Base-by-base conservation (phyloP, 1,140 invertebrate genomes). In the Zophobas atratus region DNA sequence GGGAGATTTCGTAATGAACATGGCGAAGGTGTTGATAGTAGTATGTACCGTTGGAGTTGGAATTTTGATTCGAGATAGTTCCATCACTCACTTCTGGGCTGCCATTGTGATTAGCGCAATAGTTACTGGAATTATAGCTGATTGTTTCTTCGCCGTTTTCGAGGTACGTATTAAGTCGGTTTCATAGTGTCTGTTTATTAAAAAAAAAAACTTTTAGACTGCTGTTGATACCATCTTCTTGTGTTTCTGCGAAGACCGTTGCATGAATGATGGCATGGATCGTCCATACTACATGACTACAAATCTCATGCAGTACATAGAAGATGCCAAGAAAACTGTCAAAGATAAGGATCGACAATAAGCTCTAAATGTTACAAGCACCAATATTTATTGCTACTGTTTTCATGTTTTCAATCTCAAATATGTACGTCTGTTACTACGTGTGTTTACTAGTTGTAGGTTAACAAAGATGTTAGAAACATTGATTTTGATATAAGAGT, bases 1-100 rank as follows among this genome's bases (percentile, higher is more conserved):
- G n/a, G 94, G 94, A 1, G 93, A 94, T 84, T 94, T 95, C 82
- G 90, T 95, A 5, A 85, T 96, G 4, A 92, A 94, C 70, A 84
- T 96, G 48, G 92, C 90, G 0, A 95, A 95, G 89, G 86, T 92
- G 6, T 86, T 92, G n/a, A 90, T 95, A 20, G 91, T 93, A 2
- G 86, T 90, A 53, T 86, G 90, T 1, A 91, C 93, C 0, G 88
- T 91, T 4, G 84, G 92, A 1, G 83, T 90, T 46, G 92, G 91
- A 1, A 86, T 91, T 46, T 88, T 90, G n/a, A 41, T 43, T 67
- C 39, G 33, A 39, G 53, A 55, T 5, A 5, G 5, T 55, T 1
- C 6, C 3, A 82, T 95, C 1, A 87, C 91, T 80, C 91, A 93
- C 86, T 88, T 89, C 5, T 93, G 92, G 89, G 87, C 94, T 73